Evolutionary conservation across 2,888 invertebrate species (phyloP).

Genomic region (Ischnura elegans): DNA sequence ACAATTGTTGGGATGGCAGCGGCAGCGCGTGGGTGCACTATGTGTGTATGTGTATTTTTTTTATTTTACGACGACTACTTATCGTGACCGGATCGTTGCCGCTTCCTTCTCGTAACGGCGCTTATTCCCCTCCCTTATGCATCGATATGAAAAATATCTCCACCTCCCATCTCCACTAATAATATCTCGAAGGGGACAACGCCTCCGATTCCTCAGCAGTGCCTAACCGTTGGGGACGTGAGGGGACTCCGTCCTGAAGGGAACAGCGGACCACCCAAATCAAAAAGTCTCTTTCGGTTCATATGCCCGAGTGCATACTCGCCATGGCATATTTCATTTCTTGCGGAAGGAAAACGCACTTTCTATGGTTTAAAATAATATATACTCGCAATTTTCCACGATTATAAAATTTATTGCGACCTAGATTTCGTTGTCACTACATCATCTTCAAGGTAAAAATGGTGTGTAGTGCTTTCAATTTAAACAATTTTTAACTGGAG

Average conservation of each 20-base stretch:
- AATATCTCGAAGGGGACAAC: background rate
- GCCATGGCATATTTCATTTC: no score
- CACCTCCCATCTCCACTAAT: background rate
- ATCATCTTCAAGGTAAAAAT: no score
- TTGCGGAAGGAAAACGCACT: no score
- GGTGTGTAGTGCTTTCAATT: no score
- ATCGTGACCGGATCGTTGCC: background rate
- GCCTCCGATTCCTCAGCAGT: background rate
- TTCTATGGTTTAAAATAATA: no score
- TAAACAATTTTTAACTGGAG: no score
- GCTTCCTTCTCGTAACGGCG: background rate
- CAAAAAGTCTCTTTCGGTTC: no score
- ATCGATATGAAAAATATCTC: no score
- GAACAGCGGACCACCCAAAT: background rate
- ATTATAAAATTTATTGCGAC: no score
- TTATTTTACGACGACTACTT: background rate
- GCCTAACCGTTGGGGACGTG: background rate
- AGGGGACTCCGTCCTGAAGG: background rate
- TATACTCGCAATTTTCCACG: no score
- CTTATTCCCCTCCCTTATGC: background rate
- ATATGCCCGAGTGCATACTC: no score
- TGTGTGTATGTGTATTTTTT: background rate
- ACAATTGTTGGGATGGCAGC: background rate
- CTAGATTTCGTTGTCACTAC: no score
- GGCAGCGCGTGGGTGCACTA: background rate